phyloP scores from a whole-genome alignment of 2,113 vertebrate genomes.

The Limnothrissa miodon region DNA sequence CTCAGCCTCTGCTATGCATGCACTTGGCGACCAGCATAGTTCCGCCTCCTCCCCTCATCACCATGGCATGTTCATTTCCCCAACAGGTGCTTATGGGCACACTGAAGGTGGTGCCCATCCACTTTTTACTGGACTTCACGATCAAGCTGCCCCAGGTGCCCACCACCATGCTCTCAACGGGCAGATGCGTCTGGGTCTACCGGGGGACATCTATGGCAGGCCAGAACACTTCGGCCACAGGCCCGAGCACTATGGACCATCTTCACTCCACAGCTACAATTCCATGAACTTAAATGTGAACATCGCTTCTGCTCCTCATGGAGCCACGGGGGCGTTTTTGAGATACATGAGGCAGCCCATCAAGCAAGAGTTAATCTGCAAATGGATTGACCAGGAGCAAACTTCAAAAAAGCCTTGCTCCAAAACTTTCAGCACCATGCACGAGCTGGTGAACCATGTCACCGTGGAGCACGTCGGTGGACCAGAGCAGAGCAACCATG shows the following conservation, averaged over 20 bases:
- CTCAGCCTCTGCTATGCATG: slow-evolving; percentile 88
- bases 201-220: slow-evolving; percentile 87
- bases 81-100: slow-evolving; percentile 90
- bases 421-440: slow-evolving; percentile 99
- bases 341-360: slow-evolving; percentile 98
- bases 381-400: slow-evolving; percentile 88
- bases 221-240: slow-evolving; percentile 84
- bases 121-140: slow-evolving; percentile 85
- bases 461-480: slow-evolving; percentile 98
- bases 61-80: slow-evolving; percentile 91
- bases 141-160: slow-evolving; percentile 76
- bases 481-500: slow-evolving; percentile 94
- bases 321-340: slow-evolving; percentile 92
- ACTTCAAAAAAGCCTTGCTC: slow-evolving; percentile 84
- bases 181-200: slow-evolving; percentile 91
- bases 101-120: slow-evolving; percentile 82
- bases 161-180: slow-evolving; percentile 88
- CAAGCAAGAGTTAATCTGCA: slow-evolving; percentile 98
- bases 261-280: slow-evolving; percentile 88
- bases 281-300: slow-evolving; percentile 91
- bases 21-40: slow-evolving; percentile 87
- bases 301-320: slow-evolving; percentile 82
- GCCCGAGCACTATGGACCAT: slow-evolving; percentile 85
- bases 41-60: slow-evolving; percentile 87
- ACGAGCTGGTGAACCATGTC: slow-evolving; percentile 96